Base-by-base conservation (phyloP, 2,888 invertebrate genomes). In the Pollenia griseotomentosa region DNA sequence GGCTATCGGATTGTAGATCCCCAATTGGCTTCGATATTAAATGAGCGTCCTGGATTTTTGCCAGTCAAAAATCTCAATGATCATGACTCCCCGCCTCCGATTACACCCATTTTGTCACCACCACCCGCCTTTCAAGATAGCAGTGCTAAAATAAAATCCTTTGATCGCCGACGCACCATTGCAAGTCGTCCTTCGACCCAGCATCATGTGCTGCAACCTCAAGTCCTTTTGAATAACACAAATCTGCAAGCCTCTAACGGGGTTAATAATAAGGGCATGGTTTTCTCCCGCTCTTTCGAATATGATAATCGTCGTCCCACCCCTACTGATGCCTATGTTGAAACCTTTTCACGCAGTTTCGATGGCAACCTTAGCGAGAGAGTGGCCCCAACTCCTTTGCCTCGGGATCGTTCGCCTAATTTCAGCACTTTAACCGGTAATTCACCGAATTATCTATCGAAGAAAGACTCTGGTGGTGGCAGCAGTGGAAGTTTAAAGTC, bases 91-190 rank as follows among this genome's bases (percentile, higher is more conserved):
- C 95, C 95, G 48, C 95, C 96, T 3, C 95, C 95, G n/a, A 93
- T 95, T 14, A 96, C 96, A 0, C 96, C 96, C 9, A 96, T 96
- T 84, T 95, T 96, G 66, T 96, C 96, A 16, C 96, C 96, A 11
- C 96, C 96, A 0, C 96, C 95, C 11, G 96, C 96, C 11, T 96
- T 96, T 91, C 96, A 96, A 91, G 96, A 96, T 88, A 93, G 93
- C 88, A 93, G 92, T 83, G 90, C 90, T 2, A 90, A 90, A 59
- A 86, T 90, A 5, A 90, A 91, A 12, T 90, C 91, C 40, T 89
- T 89, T 16, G 92, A 91, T 40, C 89, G 91, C 0, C 90, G 88
- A 12, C 90, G 90, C 78, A 83, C 90, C 11, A 84, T 84, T 63
- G 71, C 87, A 16, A 89, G 84, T 48, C 88, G 89, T 1, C 89